These are phyloP conservation scores for Tineola bisselliella DNA, from an alignment of 2,888 invertebrate genomes.

Conservation along the genomic window DNA sequence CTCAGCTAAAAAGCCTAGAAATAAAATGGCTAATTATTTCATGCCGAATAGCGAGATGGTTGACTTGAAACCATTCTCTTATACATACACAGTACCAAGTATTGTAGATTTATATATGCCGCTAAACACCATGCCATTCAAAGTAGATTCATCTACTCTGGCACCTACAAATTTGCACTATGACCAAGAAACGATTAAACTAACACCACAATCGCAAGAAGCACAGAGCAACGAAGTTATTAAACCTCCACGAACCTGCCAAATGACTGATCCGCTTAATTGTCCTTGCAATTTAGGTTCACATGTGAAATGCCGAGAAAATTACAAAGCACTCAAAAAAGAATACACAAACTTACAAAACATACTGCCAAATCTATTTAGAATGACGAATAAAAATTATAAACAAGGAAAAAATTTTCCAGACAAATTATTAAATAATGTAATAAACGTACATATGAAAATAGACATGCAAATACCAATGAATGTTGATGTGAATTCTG, in stretches of 20 bases:
- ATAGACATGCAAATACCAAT: constrained; percentile 50
- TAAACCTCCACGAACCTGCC: neutral
- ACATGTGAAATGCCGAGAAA: neutral
- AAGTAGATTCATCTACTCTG: constrained; percentile 21
- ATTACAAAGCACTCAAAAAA: neutral
- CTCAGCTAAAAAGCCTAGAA: constrained; percentile 23
- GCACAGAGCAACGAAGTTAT: neutral
- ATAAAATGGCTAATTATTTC: neutral
- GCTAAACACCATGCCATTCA: constrained; percentile 25
- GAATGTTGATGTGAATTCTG: constrained; percentile 22
- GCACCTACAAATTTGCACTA: constrained; percentile 16
- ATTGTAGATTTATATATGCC: constrained; percentile 37
- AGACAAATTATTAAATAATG: neutral
- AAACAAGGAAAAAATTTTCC: neutral
- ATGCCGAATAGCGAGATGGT: neutral
- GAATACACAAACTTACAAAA: neutral
- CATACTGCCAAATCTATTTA: neutral
- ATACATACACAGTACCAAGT: neutral
- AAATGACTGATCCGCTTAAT: neutral
- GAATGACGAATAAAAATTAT: neutral
- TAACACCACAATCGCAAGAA: neutral
- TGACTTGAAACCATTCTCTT: neutral
- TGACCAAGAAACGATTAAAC: neutral
- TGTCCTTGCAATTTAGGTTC: neutral
- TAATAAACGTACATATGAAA: constrained; percentile 44